Base-by-base conservation (phyloP, 2,888 invertebrate species). In the Allacma fusca region DNA sequence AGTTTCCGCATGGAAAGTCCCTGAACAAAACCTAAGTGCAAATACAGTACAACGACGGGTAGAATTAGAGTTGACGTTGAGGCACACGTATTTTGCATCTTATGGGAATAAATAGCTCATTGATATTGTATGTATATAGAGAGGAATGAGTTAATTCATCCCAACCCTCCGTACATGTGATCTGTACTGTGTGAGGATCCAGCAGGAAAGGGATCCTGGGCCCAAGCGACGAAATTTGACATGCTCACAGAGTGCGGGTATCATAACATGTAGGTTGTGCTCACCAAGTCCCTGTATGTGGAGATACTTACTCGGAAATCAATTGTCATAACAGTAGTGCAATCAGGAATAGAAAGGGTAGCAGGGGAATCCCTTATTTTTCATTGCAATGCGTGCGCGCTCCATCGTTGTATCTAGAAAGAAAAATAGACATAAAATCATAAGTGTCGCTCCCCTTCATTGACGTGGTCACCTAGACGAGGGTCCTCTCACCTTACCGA, bases 401-500 rank as follows among this genome's bases (percentile, higher is more conserved):
- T 62, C 62, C 26, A 24, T 12, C 1, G 62, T 62, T 62, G 21
- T 62, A 62, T 24, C 16, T 5, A 50, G 62, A 26, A 24, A 62
- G 62, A 62, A 62, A 62, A 21, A 62, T 62, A 62, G 23, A 21
- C 24, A 62, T 50, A 62, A 62, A 62, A 62, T 62, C 68, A 24
- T 29, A 40, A 75, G 68, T 62, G 77, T 73, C 73, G 77, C 73
- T 73, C 77, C 77, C 77, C 73, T 77, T 74, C 68, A 77, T 73
- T 77, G 77, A 77, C 77, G 72, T 77, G 77, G 77, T 77, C 77
- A 77, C 77, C 73, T 74, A 67, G 43, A 69, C 69, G 64, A 69
- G 77, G 74, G 62, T 68, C 74, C 77, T 77, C 77, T 77, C 77
- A 77, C 77, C 72, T 73, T 74, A 65, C 65, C 43, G 23, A 43